Evolutionary conservation across 2,888 invertebrate genomes (phyloP).

Genomic region (Phengaris alcon): DNA sequence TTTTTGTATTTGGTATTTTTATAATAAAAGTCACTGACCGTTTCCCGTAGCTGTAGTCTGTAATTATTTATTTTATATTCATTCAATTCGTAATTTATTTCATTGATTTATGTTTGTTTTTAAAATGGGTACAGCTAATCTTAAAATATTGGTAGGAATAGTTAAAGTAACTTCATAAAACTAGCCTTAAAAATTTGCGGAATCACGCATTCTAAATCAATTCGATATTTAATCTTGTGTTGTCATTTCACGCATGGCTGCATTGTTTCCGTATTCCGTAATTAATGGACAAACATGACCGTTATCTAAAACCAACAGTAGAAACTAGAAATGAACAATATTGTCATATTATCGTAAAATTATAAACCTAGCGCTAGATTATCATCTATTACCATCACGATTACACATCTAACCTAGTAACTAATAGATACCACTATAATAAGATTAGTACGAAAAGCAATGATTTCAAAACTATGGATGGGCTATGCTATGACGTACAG

Average conservation of each 20-base stretch:
- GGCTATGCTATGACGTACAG: too few relatives aligned
- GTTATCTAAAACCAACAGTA: conserved; percentile 3
- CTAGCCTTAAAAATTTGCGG: too few relatives aligned
- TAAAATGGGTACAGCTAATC: too few relatives aligned
- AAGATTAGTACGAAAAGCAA: not conserved
- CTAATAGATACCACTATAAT: not conserved
- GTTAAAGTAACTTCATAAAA: too few relatives aligned
- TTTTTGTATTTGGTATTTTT: not conserved
- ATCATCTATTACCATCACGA: not conserved
- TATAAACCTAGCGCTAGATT: conserved; percentile 7
- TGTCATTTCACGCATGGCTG: not conserved
- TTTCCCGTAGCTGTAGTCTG: not conserved
- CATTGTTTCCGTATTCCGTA: not conserved
- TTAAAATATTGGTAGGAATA: too few relatives aligned
- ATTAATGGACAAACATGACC: not conserved
- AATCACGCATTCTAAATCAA: not conserved
- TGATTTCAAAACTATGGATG: too few relatives aligned
- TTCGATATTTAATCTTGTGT: not conserved
- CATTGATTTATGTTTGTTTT: not conserved
- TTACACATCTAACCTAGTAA: not conserved
- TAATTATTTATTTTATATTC: not conserved
- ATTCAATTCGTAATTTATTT: not conserved
- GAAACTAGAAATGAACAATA: not conserved
- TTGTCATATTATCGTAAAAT: not conserved
- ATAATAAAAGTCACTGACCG: not conserved